phyloP scores from a whole-genome alignment of 1,140 invertebrate genomes.

The Eumaeus atala region DNA sequence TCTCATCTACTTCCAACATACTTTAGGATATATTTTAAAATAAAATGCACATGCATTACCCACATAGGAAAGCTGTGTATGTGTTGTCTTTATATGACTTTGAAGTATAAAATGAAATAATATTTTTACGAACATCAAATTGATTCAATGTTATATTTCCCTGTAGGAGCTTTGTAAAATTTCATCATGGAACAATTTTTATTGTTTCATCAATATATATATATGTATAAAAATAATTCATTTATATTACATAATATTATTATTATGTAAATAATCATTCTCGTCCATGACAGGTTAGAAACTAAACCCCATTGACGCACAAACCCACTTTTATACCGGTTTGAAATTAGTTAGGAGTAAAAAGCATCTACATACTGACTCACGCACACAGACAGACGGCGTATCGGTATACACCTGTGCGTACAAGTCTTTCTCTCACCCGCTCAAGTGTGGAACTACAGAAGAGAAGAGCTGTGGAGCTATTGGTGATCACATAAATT shows the following conservation, averaged over 20 bases:
- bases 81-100: too few species aligned
- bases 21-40: too few species aligned
- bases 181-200: too few species aligned
- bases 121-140: too few species aligned
- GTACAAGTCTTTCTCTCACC: slow-evolving; percentile 59
- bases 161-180: too few species aligned
- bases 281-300: slow-evolving; percentile 38
- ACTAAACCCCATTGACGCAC: slow-evolving; percentile 42
- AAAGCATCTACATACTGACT: slow-evolving; percentile 45
- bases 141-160: too few species aligned
- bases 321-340: slow-evolving; percentile 61
- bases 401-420: slow-evolving; percentile 38
- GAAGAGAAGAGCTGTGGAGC: slow-evolving; percentile 33
- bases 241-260: slow-evolving; percentile 18
- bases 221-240: too few species aligned
- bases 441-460: slow-evolving; percentile 24
- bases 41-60: too few species aligned
- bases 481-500: neutral
- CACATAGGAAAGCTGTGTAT: too few species aligned
- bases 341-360: slow-evolving; percentile 44
- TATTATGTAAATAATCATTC: neutral
- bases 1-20: too few species aligned
- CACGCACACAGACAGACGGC: slow-evolving; percentile 37
- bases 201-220: too few species aligned
- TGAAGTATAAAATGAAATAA: too few species aligned